Conservation (phyloP, 1,140 invertebrate genomes). For the Arion vulgaris region DNA sequence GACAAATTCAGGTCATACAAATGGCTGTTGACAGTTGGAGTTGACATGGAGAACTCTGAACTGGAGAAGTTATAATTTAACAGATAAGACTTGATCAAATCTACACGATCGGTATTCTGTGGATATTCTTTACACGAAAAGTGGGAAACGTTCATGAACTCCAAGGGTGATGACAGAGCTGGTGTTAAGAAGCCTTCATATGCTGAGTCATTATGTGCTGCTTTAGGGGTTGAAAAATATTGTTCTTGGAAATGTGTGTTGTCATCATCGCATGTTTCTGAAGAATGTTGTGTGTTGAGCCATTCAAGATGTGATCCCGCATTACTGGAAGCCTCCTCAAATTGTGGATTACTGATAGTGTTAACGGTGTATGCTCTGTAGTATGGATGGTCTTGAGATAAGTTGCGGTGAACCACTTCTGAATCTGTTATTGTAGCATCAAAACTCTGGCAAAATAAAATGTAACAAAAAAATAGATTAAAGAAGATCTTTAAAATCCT, state of each 20-base stretch:
- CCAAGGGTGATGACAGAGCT: not conserved
- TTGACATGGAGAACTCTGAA: not conserved
- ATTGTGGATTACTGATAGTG: not conserved
- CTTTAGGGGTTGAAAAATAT: not conserved
- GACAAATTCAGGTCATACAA: not conserved
- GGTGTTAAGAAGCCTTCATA: not conserved
- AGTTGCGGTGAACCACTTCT: not conserved
- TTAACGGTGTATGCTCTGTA: not conserved
- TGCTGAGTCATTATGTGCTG: not conserved
- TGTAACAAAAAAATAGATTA: not conserved
- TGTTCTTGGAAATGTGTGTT: not conserved
- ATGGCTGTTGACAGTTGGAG: not conserved
- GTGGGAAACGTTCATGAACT: not conserved
- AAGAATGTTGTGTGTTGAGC: not conserved
- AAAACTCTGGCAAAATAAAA: not conserved
- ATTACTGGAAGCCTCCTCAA: not conserved
- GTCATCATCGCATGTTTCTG: not conserved
- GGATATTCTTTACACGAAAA: not conserved
- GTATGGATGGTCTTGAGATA: not conserved
- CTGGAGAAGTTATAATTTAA: not conserved
- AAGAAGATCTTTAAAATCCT: not conserved
- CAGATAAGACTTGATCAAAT: constrained; percentile 21
- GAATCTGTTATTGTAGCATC: not conserved
- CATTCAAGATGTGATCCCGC: not conserved
- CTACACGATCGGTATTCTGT: not conserved